A percentile compares a stretch with the other conserved stretches of the same genome.
Conservation (phyloP, 1,140 invertebrate species). For the Lucilia cuprina region DNA sequence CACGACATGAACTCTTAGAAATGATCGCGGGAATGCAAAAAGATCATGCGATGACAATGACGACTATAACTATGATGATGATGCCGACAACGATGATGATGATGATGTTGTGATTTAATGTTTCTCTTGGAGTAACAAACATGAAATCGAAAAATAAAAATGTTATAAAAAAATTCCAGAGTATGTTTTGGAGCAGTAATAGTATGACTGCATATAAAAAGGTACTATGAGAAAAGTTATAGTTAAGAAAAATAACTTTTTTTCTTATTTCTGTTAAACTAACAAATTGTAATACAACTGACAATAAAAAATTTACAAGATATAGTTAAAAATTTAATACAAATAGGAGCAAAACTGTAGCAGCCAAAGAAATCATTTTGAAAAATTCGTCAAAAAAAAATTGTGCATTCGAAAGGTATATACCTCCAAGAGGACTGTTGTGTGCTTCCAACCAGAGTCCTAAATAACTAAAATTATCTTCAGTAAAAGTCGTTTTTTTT, state of each 20-base stretch:
- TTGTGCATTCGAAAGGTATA: too few relatives aligned
- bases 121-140: neutral
- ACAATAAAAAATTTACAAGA: neutral
- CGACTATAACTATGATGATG: neutral
- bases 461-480: too few relatives aligned
- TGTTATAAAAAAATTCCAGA: neutral
- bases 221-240: conserved; percentile 10
- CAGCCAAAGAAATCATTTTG: too few relatives aligned
- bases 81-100: neutral
- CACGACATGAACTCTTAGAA: conserved; percentile 17
- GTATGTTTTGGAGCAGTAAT: neutral
- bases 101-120: conserved; percentile 4
- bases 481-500: too few relatives aligned
- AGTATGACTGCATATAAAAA: neutral
- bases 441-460: too few relatives aligned
- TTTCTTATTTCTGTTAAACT: neutral
- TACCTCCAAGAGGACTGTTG: too few relatives aligned
- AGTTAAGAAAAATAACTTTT: neutral
- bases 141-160: neutral
- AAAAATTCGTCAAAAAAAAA: too few relatives aligned
- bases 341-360: neutral
- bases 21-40: conserved; percentile 1
- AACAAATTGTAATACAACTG: neutral
- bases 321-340: neutral
- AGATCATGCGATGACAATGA: neutral